Percentiles rank a stretch among this genome's conserved stretches.
Conservation (phyloP, 1,140 invertebrate genomes). For the Heterodera schachtii region DNA sequence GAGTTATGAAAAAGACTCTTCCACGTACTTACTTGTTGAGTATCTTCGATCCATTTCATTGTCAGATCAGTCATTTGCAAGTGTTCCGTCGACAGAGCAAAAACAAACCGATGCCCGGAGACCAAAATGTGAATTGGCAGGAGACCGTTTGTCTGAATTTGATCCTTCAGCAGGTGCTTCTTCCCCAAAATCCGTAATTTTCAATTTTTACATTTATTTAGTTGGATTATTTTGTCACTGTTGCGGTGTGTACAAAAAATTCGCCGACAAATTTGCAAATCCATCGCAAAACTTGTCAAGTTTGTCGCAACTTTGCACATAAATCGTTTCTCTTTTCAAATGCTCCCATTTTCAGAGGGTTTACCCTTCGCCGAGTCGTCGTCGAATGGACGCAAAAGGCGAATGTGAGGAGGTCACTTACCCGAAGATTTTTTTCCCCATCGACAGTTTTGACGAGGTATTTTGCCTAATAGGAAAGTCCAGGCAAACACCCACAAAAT, state of each 20-base stretch:
- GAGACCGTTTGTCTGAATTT: constrained; percentile 98
- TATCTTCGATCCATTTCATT: constrained; percentile 1
- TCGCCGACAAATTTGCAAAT: constrained; percentile 93
- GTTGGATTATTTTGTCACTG: constrained; percentile 90
- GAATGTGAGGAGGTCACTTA: constrained; percentile 97
- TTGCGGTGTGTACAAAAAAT: constrained; percentile 94
- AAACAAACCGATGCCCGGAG: constrained; percentile 85
- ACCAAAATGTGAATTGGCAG: constrained; percentile 95
- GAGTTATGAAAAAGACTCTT: too few relatives aligned
- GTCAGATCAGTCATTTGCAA: constrained; percentile 55
- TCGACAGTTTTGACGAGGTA: constrained; percentile 90
- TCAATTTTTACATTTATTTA: neutral
- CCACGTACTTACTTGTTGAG: too few relatives aligned
- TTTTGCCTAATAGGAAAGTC: neutral
- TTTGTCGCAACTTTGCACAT: constrained; percentile 54
- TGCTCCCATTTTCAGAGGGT: constrained; percentile 72
- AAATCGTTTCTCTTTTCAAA: constrained; percentile 14
- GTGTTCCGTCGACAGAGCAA: constrained; percentile 92
- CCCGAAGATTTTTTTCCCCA: constrained; percentile 97
- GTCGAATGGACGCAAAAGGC: constrained; percentile 96
- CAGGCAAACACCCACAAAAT: too few relatives aligned
- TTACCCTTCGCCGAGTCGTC: constrained; percentile 90
- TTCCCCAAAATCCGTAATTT: constrained; percentile 13
- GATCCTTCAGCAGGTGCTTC: constrained; percentile 83
- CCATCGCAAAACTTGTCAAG: constrained; percentile 86